Evolutionary conservation across 2,888 invertebrate genomes (phyloP), one percentile per base, ranked within the genome.

Genomic region (Dryocosmus kuriphilus): DNA sequence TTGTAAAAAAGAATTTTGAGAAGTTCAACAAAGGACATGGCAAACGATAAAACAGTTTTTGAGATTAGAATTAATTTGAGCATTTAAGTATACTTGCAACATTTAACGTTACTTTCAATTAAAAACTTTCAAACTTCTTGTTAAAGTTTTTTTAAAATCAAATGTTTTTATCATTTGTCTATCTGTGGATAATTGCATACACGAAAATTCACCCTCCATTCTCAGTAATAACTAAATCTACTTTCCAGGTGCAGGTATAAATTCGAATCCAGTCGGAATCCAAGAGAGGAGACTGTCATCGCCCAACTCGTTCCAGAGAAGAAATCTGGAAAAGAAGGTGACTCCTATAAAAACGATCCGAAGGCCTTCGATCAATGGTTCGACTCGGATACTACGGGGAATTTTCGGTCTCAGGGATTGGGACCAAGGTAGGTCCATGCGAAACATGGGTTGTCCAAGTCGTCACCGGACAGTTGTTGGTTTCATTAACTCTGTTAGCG

Each of bases 321-420:
- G 91, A 62, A 91, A 88, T 46, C 82, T 91, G 11, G 91, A 90
- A 60, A 91, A 91, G 75, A 91, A 91, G 67, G 90, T 88, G 0
- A 89, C 90, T 6, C 89, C 89, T 0, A 86, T 89, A 0, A 91
- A 91, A 73, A 86, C 89, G 1, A 88, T 91, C 16, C 85, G 90
- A 22, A 86, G 91, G 78, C 85, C 89, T 1, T 90, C 91, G 2
- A 86, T 91, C 16, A 91, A 89, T 75, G 87, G 90, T 24, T 85
- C 89, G 1, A 87, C 76, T 77, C 86, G 89, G 62, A 77, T 87
- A 16, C 85, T 91, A 41, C 84, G 90, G 76, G 89, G 87, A 41
- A 89, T 85, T 77, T 88, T 90, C 32, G 85, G 88, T 5, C 79
- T 89, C 16, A 81, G 89, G 32, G 90, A 89, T 27, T 90, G 90